Percentiles rank a stretch among this genome's conserved stretches.
Evolutionary conservation across 2,888 invertebrate genomes (phyloP).

Genomic region (Aphidius colemani): DNA sequence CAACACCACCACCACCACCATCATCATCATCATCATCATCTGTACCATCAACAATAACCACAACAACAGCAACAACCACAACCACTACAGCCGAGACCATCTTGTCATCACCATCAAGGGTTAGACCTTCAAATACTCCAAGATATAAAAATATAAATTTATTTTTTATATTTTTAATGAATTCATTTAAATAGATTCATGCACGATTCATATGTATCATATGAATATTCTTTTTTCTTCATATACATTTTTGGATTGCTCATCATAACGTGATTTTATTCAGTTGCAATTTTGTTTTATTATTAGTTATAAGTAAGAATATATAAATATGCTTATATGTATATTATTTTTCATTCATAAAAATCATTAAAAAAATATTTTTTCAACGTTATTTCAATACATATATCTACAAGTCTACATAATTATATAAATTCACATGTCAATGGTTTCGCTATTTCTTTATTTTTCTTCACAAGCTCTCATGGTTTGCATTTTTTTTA

Average conservation of each 20-base stretch:
- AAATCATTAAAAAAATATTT: too few species aligned
- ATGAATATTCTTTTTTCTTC: neutral
- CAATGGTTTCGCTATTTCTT: constrained; percentile 7
- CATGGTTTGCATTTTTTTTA: constrained; percentile 12
- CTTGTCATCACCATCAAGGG: constrained; percentile 48
- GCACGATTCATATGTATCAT: constrained; percentile 18
- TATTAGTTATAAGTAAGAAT: too few species aligned
- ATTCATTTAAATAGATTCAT: constrained; percentile 15
- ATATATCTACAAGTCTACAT: neutral
- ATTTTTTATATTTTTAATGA: neutral
- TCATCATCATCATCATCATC: constrained; percentile 40
- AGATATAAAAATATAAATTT: constrained; percentile 9
- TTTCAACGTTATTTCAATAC: neutral
- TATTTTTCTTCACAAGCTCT: constrained; percentile 4
- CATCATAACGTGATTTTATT: too few species aligned
- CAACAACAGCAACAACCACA: constrained; percentile 28
- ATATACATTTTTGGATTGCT: too few species aligned
- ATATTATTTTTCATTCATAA: too few species aligned
- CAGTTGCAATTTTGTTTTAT: too few species aligned
- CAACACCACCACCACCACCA: constrained; percentile 47
- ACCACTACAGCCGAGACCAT: constrained; percentile 32
- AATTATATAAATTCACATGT: neutral
- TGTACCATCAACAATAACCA: constrained; percentile 22
- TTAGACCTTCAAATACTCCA: constrained; percentile 44
- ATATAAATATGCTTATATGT: too few species aligned